These are phyloP conservation scores for Xenopus petersii DNA, from an alignment of 2,797 vertebrate species.

Conservation along the genomic window DNA sequence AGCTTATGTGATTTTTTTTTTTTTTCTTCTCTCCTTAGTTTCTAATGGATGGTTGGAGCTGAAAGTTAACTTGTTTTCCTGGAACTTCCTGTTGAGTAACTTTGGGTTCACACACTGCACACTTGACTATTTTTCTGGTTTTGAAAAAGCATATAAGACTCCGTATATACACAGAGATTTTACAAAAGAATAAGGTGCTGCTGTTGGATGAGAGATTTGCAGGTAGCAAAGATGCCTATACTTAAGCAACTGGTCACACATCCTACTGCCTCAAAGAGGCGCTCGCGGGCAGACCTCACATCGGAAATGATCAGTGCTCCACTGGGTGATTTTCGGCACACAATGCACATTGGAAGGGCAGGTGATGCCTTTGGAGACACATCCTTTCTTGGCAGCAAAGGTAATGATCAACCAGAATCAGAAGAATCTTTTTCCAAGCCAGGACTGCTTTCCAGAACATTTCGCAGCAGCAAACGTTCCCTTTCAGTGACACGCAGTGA, in stretches of 20 bases:
- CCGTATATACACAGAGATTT: no score
- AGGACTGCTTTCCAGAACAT: constrained; percentile 81
- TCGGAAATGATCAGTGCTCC: constrained; percentile 97
- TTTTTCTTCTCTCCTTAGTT: neutral
- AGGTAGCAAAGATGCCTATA: constrained; percentile 78
- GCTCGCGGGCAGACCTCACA: constrained; percentile 87
- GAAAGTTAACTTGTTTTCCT: no score
- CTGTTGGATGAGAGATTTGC: no score
- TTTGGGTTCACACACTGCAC: no score
- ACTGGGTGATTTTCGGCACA: constrained; percentile 92
- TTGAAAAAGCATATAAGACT: no score
- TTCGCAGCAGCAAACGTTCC: constrained; percentile 90
- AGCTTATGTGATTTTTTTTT: constrained; percentile 1
- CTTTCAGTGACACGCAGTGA: constrained; percentile 85
- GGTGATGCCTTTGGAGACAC: constrained; percentile 96
- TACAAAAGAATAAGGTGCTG: neutral
- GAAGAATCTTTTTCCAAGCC: constrained; percentile 76
- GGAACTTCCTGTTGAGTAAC: no score
- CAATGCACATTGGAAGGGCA: constrained; percentile 93
- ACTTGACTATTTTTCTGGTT: no score
- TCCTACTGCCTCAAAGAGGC: constrained; percentile 85
- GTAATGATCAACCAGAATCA: constrained; percentile 64
- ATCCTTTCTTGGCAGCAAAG: constrained; percentile 86
- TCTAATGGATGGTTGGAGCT: constrained; percentile 1
- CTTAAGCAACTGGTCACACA: constrained; percentile 89